These are phyloP conservation scores for Apteryx owenii DNA, from an alignment of 2,113 vertebrate genomes.

Conservation along the genomic window DNA sequence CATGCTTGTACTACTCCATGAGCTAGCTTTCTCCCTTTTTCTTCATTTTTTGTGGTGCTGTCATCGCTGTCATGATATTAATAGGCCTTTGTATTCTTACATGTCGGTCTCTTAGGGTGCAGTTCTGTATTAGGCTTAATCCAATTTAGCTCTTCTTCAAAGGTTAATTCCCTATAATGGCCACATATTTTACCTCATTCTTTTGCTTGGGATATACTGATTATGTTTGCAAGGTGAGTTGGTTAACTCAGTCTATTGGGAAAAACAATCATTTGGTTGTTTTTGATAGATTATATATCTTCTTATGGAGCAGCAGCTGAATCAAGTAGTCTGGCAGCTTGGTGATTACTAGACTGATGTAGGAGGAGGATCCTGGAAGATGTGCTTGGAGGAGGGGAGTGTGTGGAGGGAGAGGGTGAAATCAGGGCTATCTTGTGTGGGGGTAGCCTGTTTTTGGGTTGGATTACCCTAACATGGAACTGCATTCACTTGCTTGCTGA, in stretches of 20 bases:
- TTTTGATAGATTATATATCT: not conserved
- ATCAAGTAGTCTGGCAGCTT: not conserved
- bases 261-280: not conserved
- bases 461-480: not conserved
- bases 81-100: not conserved
- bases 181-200: not conserved
- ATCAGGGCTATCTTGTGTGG: not conserved
- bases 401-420: not conserved
- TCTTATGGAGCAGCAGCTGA: not conserved
- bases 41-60: not conserved
- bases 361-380: not conserved
- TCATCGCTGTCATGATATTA: not conserved
- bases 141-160: not conserved
- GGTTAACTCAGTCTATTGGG: not conserved
- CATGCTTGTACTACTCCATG: fast-evolving
- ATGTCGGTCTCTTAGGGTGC: not conserved
- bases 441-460: not conserved
- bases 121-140: not conserved
- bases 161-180: not conserved
- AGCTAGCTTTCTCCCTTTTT: not conserved
- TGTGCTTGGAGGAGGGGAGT: not conserved
- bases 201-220: not conserved
- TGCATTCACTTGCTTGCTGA: not conserved
- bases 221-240: not conserved
- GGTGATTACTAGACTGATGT: not conserved